These are phyloP conservation scores for Kuschelorhynchus macadamiae DNA, from an alignment of 2,888 invertebrate species.

Conservation along the genomic window DNA sequence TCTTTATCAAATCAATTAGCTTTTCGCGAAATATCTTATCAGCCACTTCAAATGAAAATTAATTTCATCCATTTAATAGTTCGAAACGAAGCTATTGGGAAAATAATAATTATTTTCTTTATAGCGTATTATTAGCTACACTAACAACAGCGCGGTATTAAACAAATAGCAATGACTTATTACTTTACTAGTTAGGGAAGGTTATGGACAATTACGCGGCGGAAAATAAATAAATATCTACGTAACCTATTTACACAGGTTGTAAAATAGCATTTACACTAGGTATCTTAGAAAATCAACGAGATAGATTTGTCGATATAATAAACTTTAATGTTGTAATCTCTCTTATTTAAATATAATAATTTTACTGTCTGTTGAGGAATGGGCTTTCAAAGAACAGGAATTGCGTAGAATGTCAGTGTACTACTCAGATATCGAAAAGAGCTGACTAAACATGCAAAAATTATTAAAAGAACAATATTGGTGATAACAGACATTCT, in stretches of 20 bases:
- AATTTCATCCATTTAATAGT: background rate
- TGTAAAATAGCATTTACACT: conserved; percentile 20
- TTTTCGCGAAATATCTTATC: background rate
- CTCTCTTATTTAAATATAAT: too few species aligned
- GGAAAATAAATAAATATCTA: conserved; percentile 41
- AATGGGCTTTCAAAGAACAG: too few species aligned
- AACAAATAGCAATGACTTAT: conserved; percentile 50
- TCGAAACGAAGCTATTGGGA: conserved; percentile 23
- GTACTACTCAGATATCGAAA: too few species aligned
- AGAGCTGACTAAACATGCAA: too few species aligned
- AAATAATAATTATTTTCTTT: conserved; percentile 34
- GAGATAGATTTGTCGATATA: too few species aligned
- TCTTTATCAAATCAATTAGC: too few species aligned
- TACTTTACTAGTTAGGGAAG: conserved; percentile 51
- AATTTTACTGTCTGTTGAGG: too few species aligned
- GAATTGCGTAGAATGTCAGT: too few species aligned
- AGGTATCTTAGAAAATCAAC: background rate
- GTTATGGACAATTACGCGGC: conserved; percentile 53
- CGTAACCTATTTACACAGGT: conserved; percentile 31
- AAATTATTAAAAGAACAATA: too few species aligned
- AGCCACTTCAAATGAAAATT: background rate
- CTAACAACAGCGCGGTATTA: conserved; percentile 24
- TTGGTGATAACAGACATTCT: too few species aligned
- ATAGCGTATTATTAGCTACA: conserved; percentile 29
- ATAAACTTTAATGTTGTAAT: too few species aligned